Percentiles rank a stretch among this genome's conserved stretches.
Evolutionary conservation across 1,140 invertebrate species (phyloP).

Genomic region (Mesaphorura yosii): DNA sequence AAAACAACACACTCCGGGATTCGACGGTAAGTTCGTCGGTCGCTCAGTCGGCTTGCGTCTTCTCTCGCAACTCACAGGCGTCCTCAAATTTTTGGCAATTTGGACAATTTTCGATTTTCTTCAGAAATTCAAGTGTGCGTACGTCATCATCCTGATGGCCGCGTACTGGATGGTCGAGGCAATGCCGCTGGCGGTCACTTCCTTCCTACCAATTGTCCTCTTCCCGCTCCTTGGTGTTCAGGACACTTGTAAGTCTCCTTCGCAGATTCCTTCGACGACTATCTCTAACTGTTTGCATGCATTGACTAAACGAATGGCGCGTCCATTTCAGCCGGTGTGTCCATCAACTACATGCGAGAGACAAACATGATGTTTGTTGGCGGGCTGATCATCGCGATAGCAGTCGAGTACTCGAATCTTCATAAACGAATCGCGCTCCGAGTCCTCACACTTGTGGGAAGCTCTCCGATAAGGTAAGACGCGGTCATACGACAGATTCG

Average conservation of each 20-base stretch:
- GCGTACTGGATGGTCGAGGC: conserved; percentile 72
- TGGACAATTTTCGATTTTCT: conserved; percentile 14
- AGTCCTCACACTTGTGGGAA: conserved; percentile 34
- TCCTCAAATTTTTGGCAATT: background rate
- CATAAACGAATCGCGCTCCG: conserved; percentile 38
- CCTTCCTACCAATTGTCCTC: conserved; percentile 66
- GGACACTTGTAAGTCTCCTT: conserved; percentile 41
- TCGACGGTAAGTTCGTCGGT: background rate
- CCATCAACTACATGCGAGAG: conserved; percentile 31
- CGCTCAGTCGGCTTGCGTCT: background rate
- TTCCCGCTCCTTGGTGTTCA: conserved; percentile 63
- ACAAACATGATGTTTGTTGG: conserved; percentile 46
- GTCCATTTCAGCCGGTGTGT: conserved; percentile 4
- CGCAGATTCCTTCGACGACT: too few relatives aligned
- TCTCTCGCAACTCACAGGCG: background rate
- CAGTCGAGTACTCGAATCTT: conserved; percentile 38
- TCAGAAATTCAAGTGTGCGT: conserved; percentile 50
- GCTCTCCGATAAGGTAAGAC: conserved; percentile 33
- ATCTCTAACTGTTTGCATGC: background rate
- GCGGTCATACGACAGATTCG: too few relatives aligned
- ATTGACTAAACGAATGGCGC: background rate
- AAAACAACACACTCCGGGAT: background rate
- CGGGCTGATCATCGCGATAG: conserved; percentile 40
- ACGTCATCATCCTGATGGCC: conserved; percentile 65
- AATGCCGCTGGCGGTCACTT: conserved; percentile 64